Percentiles rank a stretch among this genome's conserved stretches.
Conservation (phyloP, 2,888 invertebrate species). For the Philereme vetulata region DNA sequence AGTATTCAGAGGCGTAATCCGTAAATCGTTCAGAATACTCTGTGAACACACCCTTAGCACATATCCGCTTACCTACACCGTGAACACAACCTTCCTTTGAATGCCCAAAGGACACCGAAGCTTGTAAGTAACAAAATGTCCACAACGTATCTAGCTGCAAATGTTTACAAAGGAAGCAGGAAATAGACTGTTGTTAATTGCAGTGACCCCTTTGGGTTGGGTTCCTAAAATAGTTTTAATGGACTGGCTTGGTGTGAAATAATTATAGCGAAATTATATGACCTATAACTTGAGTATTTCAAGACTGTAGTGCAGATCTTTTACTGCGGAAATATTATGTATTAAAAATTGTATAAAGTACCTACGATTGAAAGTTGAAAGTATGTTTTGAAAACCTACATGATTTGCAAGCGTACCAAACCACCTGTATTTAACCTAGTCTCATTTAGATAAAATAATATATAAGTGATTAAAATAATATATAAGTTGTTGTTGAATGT, state of each 20-base stretch:
- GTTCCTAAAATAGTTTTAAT: slow-evolving; percentile 8
- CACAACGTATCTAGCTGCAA: slow-evolving; percentile 29
- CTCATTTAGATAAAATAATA: neutral
- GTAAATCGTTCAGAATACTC: neutral
- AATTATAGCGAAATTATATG: neutral
- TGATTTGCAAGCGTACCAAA: too few species aligned
- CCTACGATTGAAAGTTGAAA: too few species aligned
- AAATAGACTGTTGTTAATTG: slow-evolving; percentile 25
- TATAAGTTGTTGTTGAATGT: too few species aligned
- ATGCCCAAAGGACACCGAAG: slow-evolving; percentile 18
- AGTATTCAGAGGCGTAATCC: too few species aligned
- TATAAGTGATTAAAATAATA: neutral
- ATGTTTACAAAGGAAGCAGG: slow-evolving; percentile 33
- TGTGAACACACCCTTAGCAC: slow-evolving; percentile 9
- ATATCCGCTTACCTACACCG: slow-evolving; percentile 6
- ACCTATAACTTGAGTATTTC: too few species aligned
- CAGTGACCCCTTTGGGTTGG: slow-evolving; percentile 22
- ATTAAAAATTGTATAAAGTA: too few species aligned
- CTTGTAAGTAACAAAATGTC: slow-evolving; percentile 24
- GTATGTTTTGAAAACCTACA: too few species aligned
- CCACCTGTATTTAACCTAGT: too few species aligned
- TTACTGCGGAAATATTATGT: too few species aligned
- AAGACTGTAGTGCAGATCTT: too few species aligned
- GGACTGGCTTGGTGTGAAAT: slow-evolving; percentile 1
- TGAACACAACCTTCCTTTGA: slow-evolving; percentile 23